Conservation (phyloP, 2,888 invertebrate species). For the Pharmacophagus antenor region DNA sequence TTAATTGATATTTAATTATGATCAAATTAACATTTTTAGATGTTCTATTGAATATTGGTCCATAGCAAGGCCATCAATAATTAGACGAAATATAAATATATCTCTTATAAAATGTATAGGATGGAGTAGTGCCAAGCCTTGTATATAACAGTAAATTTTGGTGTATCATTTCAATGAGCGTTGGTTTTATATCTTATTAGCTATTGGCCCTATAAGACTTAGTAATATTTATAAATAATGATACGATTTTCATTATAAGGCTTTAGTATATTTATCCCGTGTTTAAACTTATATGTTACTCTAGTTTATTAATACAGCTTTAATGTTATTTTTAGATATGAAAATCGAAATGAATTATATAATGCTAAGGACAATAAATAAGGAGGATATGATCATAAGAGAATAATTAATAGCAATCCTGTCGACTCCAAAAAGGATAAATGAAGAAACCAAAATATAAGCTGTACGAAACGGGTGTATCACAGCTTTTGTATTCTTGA, state of each 20-base stretch:
- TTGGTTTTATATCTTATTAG: background rate
- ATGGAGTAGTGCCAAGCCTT: slow-evolving; percentile 10
- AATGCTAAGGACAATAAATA: background rate
- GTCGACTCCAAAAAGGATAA: background rate
- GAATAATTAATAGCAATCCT: background rate
- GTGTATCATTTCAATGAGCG: background rate
- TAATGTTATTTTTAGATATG: too few relatives aligned
- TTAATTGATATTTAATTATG: background rate
- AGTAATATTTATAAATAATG: background rate
- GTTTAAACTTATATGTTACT: background rate
- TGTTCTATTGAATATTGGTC: slow-evolving; percentile 63
- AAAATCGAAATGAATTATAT: slow-evolving; percentile 1
- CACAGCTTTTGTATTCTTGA: slow-evolving; percentile 4
- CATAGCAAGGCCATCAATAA: slow-evolving; percentile 66
- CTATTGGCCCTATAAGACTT: background rate
- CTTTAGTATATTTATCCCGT: too few relatives aligned
- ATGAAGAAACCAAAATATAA: background rate
- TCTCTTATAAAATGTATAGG: slow-evolving; percentile 27
- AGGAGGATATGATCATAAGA: background rate
- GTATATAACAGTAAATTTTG: background rate
- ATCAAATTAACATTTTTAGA: slow-evolving; percentile 8
- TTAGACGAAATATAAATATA: slow-evolving; percentile 26
- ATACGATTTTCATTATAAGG: background rate
- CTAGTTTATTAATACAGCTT: background rate
- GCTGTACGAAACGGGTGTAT: slow-evolving; percentile 5